These are phyloP conservation scores for Siniperca knerii DNA, from an alignment of 2,113 vertebrate genomes.

Conservation along the genomic window DNA sequence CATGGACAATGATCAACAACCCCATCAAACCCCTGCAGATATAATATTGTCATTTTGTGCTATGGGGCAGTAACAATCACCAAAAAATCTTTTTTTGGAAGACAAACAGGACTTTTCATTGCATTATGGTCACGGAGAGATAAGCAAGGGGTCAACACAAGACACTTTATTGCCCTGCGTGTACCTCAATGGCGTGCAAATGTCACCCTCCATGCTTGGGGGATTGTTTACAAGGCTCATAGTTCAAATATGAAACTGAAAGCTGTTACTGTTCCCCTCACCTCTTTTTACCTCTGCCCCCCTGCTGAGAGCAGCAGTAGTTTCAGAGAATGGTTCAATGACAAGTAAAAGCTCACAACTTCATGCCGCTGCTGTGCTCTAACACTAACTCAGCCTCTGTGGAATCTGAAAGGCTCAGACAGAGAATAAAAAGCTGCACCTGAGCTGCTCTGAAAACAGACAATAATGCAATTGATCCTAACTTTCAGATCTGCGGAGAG, in stretches of 20 bases:
- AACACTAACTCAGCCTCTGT: slow-evolving; percentile 44
- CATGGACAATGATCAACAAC: slow-evolving; percentile 29
- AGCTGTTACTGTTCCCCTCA: slow-evolving; percentile 58
- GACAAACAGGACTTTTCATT: slow-evolving; percentile 31
- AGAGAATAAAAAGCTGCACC: slow-evolving; percentile 50
- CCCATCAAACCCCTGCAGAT: slow-evolving; percentile 32
- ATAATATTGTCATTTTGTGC: slow-evolving; percentile 19
- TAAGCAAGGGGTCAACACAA: slow-evolving; percentile 42
- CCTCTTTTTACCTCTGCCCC: slow-evolving; percentile 50
- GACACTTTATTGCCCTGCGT: slow-evolving; percentile 17
- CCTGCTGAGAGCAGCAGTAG: slow-evolving; percentile 56
- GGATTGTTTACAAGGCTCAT: slow-evolving; percentile 50
- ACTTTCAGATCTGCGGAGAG: slow-evolving; percentile 27
- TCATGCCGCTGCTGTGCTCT: slow-evolving; percentile 39
- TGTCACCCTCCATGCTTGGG: slow-evolving; percentile 28
- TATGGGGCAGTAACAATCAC: not conserved
- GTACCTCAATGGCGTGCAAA: slow-evolving; percentile 30
- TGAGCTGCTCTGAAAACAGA: slow-evolving; percentile 52
- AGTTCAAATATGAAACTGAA: slow-evolving; percentile 64
- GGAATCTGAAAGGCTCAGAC: slow-evolving; percentile 37
- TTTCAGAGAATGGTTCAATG: slow-evolving; percentile 63
- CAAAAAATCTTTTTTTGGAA: not conserved
- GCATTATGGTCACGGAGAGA: slow-evolving; percentile 15
- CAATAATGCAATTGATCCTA: slow-evolving; percentile 38
- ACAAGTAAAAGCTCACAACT: slow-evolving; percentile 59